Percentiles rank a stretch among this genome's conserved stretches.
Evolutionary conservation across 2,888 invertebrate genomes (phyloP).

Genomic region (Hymenopus coronatus): DNA sequence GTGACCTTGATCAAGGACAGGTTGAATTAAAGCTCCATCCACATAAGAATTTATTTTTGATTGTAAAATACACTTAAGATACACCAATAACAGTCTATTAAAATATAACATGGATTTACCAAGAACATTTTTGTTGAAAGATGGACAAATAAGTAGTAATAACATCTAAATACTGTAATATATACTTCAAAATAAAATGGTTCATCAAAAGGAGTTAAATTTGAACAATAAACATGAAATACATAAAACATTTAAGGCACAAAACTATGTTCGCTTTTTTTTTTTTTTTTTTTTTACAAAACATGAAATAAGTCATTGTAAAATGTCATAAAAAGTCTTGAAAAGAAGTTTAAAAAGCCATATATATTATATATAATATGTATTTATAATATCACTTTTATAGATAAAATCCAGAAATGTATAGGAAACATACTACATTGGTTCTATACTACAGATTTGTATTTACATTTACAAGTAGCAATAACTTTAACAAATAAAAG

Average conservation of each 20-base stretch:
- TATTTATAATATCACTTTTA: not conserved
- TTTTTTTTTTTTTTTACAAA: slow-evolving; percentile 8
- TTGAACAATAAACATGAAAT: slow-evolving; percentile 18
- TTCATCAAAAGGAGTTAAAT: not conserved
- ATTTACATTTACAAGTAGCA: not conserved
- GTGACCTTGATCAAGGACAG: not conserved
- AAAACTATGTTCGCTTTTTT: slow-evolving; percentile 18
- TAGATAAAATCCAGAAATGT: slow-evolving; percentile 6
- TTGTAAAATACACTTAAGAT: slow-evolving; percentile 17
- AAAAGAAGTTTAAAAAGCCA: slow-evolving; percentile 18
- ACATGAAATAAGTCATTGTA: not conserved
- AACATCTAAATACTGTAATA: slow-evolving; percentile 9
- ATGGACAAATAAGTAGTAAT: not conserved
- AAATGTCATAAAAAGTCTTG: slow-evolving; percentile 3
- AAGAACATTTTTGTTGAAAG: not conserved
- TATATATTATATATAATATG: not conserved
- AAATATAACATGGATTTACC: slow-evolving; percentile 16
- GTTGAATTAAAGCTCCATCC: not conserved
- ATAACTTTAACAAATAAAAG: not conserved
- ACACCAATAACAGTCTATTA: slow-evolving; percentile 17
- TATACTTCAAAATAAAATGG: not conserved
- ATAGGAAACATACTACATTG: not conserved
- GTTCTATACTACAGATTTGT: not conserved
- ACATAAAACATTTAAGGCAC: slow-evolving; percentile 27
- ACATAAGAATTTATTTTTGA: slow-evolving; percentile 9